Percentiles rank a stretch among this genome's conserved stretches.
Conservation (phyloP, 2,797 vertebrate species). For the Synanceia verrucosa region DNA sequence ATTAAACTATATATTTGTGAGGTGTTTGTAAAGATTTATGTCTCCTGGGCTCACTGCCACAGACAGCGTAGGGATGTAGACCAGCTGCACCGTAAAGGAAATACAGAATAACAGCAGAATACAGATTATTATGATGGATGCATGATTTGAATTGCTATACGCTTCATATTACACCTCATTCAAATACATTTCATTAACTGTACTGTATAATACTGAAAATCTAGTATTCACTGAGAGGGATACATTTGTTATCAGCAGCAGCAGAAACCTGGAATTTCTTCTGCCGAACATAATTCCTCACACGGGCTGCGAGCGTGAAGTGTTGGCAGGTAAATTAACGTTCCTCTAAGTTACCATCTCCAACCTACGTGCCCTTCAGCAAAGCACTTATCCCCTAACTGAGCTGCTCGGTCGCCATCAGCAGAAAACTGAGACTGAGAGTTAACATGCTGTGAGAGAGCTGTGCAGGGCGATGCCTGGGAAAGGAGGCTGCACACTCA, state of each 20-base stretch:
- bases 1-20: not conserved
- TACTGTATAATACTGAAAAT: not conserved
- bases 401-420: constrained; percentile 52
- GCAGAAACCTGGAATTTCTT: constrained; percentile 37
- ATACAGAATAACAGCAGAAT: not conserved
- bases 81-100: not conserved
- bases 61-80: not conserved
- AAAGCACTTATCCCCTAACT: constrained; percentile 58
- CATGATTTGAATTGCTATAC: not conserved
- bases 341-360: constrained; percentile 54
- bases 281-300: constrained; percentile 45
- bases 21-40: not conserved
- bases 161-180: not conserved
- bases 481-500: constrained; percentile 55
- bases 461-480: constrained; percentile 47
- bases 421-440: constrained; percentile 47
- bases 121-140: not conserved
- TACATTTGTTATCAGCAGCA: constrained; percentile 24
- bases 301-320: constrained; percentile 34
- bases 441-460: constrained; percentile 45
- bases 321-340: constrained; percentile 65
- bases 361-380: constrained; percentile 66
- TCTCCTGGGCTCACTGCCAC: not conserved
- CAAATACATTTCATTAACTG: constrained; percentile 10
- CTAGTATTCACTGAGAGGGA: constrained; percentile 14